A percentile compares a stretch with the other conserved stretches of the same genome.
phyloP scores from a whole-genome alignment of 2,888 invertebrate genomes.

The Keiferia lycopersicella region DNA sequence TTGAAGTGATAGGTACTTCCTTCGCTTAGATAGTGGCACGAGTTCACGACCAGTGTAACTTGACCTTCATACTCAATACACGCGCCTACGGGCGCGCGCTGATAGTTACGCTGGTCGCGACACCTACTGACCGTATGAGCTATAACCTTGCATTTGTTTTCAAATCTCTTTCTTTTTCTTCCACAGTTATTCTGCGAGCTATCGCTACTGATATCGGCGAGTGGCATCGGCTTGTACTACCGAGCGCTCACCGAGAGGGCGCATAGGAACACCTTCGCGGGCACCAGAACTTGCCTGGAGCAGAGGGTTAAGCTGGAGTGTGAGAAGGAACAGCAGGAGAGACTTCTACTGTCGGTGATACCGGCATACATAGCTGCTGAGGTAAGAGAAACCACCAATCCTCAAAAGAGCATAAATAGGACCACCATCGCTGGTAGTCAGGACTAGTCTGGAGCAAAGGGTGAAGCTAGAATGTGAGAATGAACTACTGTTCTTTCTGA shows the following conservation, averaged over 20 bases:
- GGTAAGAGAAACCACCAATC: constrained; percentile 82
- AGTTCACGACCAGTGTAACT: too few species aligned
- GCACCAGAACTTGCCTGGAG: constrained; percentile 94
- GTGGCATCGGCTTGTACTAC: constrained; percentile 93
- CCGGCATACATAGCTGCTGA: constrained; percentile 97
- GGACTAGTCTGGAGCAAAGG: constrained; percentile 94
- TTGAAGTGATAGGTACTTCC: too few species aligned
- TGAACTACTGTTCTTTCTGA: too few species aligned
- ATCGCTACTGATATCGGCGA: constrained; percentile 88
- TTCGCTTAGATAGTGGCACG: too few species aligned
- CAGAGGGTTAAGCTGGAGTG: constrained; percentile 95
- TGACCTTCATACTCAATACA: too few species aligned
- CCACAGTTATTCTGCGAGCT: constrained; percentile 88
- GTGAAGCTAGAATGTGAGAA: constrained; percentile 96
- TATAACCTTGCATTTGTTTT: too few species aligned
- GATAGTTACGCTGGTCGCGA: too few species aligned
- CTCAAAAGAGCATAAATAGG: not conserved
- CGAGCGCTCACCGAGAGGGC: constrained; percentile 93
- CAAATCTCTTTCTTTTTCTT: constrained; percentile 17
- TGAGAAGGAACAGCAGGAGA: constrained; percentile 96
- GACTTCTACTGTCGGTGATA: constrained; percentile 94
- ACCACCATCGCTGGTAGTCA: constrained; percentile 92
- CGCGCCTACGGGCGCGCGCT: too few species aligned
- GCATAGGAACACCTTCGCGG: constrained; percentile 93
- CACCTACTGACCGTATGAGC: too few species aligned